phyloP scores from a whole-genome alignment of 2,113 vertebrate genomes.

The Megaptera novaeangliae region DNA sequence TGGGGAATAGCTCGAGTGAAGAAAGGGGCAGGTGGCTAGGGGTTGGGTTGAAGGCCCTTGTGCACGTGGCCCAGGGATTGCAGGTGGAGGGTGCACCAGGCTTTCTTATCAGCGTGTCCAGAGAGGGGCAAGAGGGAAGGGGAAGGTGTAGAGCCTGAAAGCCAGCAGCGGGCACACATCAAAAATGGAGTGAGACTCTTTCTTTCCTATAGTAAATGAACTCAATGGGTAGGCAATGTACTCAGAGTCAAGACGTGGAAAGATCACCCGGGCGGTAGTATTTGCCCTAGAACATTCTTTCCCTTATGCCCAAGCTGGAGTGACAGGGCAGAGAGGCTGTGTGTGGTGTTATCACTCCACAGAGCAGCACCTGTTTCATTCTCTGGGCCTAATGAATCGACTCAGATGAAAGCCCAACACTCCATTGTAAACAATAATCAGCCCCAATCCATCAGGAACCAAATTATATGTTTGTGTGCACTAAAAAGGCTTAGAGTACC shows the following conservation, averaged over 20 bases:
- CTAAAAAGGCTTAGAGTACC: neutral
- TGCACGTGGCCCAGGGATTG: accelerated
- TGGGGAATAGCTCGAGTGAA: neutral
- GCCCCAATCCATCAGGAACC: neutral
- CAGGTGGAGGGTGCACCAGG: accelerated
- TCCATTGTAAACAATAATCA: conserved; percentile 32
- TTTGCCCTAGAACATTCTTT: neutral
- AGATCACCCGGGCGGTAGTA: neutral
- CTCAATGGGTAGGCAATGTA: too few relatives aligned
- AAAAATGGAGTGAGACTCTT: neutral
- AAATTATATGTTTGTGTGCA: conserved; percentile 21
- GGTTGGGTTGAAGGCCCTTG: accelerated
- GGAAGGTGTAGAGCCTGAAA: neutral
- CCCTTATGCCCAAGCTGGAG: neutral
- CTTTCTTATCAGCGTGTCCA: neutral
- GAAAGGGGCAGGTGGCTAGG: neutral
- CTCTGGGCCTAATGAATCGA: neutral
- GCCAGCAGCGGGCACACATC: neutral
- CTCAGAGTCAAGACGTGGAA: neutral
- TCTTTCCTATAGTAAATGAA: neutral
- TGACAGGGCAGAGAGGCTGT: neutral
- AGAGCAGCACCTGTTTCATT: conserved; percentile 24
- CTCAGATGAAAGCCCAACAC: neutral
- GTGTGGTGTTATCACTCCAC: neutral
- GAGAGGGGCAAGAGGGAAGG: accelerated